Evolutionary conservation across 2,888 invertebrate genomes (phyloP), one percentile per base, ranked within the genome.

Genomic region (Laothoe populi): DNA sequence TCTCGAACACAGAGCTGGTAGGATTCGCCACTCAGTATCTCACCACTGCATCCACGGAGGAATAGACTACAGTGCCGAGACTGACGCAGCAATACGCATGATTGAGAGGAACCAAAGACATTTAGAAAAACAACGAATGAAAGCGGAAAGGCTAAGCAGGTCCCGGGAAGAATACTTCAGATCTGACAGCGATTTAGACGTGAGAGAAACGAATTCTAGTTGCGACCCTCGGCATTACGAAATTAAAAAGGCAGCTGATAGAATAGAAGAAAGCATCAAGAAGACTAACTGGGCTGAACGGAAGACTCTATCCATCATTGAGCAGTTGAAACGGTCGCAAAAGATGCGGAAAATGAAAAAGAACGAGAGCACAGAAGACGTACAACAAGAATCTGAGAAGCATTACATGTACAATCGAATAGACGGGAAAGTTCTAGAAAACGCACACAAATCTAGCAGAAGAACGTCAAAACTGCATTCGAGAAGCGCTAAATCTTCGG

Each of bases 401-500:
- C 85, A 90, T 66, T 86, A 92, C 70, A 84, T 88, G 74, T 88
- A 93, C 64, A 82, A 84, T 66, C 79, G 91, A 66, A 92, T 92
- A 77, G 93, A 93, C 74, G 94, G 94, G 7, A 93, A 93, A 69
- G 87, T 93, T 2, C 71, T 93, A n/a, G 92, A 93, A 70, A 93
- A 92, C 77, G 92, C 93, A 19, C 93, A 94, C 75, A 94, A 94
- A 68, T 92, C 93, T 8, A 92, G 91, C 69, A 83, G 87, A 62
- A 83, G 93, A 42, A 79, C 90, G 5, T 90, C 93, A 0, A 90
- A 88, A 69, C 64, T 92, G 21, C 93, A 94, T 74, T 90, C 93
- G 8, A 84, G 95, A 58, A 96, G 95, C 78, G 95, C 95, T 0
- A 96, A 96, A 71, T 96, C 96, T 0, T 88, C 96, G 8, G 97